Percentiles rank a stretch among this genome's conserved stretches.
These are phyloP conservation scores for Ptychodera flava DNA, from an alignment of 35 echinoderm and acorn worm genomes.

Conservation along the genomic window DNA sequence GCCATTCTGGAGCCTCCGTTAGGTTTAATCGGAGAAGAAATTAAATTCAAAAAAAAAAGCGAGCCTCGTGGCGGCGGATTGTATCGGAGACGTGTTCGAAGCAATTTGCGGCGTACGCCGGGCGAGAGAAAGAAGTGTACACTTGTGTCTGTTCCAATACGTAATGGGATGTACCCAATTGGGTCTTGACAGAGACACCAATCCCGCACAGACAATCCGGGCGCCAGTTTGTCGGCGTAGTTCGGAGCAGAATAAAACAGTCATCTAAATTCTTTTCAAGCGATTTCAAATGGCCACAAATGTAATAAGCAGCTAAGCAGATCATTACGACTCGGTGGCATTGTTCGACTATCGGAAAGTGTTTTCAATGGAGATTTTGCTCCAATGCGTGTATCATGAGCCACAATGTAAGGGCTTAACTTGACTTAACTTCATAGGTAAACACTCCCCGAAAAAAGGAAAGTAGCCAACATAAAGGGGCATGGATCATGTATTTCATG, in stretches of 20 bases:
- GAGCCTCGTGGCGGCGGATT: too few relatives aligned
- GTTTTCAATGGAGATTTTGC: not conserved
- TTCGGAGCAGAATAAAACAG: not conserved
- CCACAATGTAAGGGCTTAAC: not conserved
- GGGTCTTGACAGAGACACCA: not conserved
- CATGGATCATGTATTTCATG: not conserved
- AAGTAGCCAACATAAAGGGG: not conserved
- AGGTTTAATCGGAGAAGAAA: too few relatives aligned
- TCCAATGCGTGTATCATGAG: not conserved
- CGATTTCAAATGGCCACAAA: not conserved
- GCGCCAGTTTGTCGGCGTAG: not conserved
- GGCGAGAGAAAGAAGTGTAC: too few relatives aligned
- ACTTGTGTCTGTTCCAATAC: too few relatives aligned
- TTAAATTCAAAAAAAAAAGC: too few relatives aligned
- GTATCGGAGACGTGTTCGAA: too few relatives aligned
- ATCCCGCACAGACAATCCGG: not conserved
- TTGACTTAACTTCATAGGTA: not conserved
- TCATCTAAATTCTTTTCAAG: not conserved
- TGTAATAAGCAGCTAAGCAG: too few relatives aligned
- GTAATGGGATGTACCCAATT: too few relatives aligned
- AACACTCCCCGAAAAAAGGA: not conserved
- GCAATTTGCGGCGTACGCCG: too few relatives aligned
- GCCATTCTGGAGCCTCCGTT: too few relatives aligned
- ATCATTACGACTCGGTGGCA: not conserved
- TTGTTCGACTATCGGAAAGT: not conserved